Base-by-base conservation (phyloP, 2,888 invertebrate genomes). In the Periphyllus acericola region DNA sequence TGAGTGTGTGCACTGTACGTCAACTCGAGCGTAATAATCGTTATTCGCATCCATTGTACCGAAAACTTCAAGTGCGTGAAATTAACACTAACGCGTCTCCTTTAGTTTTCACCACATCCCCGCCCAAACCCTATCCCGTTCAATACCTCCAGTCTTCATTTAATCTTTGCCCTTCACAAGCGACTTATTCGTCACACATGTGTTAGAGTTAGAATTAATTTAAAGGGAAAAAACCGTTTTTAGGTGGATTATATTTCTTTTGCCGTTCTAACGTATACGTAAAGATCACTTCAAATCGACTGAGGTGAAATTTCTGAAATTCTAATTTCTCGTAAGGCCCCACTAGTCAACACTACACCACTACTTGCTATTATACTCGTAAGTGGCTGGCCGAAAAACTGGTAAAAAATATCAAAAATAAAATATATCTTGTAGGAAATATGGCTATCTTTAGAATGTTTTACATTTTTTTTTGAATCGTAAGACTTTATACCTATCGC, bases 41-140 rank as follows among this genome's bases (percentile, higher is more conserved):
- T 83, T 83, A 83, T 46, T 46, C 71, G 60, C 83, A 83, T 75
- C 40, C 83, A 75, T 75, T 36, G 75, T 40, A 21, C 60, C 29
- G 83, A 83, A 75, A 75, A 83, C 29, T 83, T 83, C 29, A 29
- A 83, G 83, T 75, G 60, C 74, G 55, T 75, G 60, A 75, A 83
- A 83, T 83, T 75, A 83, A 83, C 74, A 60, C 60, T 83, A 40
- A 83, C 74, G 36, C 55, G 83, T 29, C 60, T 60, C 52, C 25
- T 32, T 60, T 40, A 75, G 19, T 60, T 36, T 40, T 32, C n/a
- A 46, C 46, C 32, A 11, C 11, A 29, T 11, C 14, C 75, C 29
- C 36, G 1, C 21, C 0, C n/a, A 0, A 25, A 68, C 68, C 32
- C 71, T 46, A 14, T 32, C 66, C 5, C 80, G 29, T n/a, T 9